Evolutionary conservation across 2,888 invertebrate genomes (phyloP).

Genomic region (Lucinisca nassula): DNA sequence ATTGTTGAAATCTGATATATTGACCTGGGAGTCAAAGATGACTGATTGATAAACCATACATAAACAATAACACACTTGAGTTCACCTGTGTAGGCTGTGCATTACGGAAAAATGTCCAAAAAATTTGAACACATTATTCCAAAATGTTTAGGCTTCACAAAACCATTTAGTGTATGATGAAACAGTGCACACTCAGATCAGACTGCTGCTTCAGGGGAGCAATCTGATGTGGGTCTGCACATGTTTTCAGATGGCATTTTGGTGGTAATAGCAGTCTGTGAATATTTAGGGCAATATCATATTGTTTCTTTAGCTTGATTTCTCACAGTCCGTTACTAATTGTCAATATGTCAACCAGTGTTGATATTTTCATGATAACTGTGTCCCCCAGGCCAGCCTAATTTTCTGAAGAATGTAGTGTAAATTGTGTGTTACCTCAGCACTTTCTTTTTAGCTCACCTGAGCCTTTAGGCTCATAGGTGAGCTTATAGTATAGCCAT

Average conservation of each 20-base stretch:
- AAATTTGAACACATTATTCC: too few species aligned
- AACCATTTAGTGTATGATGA: too few species aligned
- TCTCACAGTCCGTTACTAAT: slow-evolving; percentile 5
- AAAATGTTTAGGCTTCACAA: too few species aligned
- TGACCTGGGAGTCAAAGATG: background rate
- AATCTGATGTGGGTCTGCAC: too few species aligned
- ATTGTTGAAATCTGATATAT: background rate
- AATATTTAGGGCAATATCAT: too few species aligned
- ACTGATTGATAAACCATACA: background rate
- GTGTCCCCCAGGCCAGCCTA: slow-evolving; percentile 2
- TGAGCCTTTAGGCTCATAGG: too few species aligned
- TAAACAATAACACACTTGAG: background rate
- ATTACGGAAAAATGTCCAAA: too few species aligned
- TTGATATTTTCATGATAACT: slow-evolving; percentile 1
- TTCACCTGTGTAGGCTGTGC: background rate
- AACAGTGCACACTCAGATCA: too few species aligned
- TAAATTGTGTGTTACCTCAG: background rate
- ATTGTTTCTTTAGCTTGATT: background rate
- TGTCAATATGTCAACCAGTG: background rate
- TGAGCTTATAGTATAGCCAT: too few species aligned
- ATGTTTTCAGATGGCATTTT: too few species aligned
- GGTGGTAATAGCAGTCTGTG: too few species aligned
- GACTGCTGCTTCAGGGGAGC: too few species aligned
- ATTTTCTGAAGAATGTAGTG: background rate
- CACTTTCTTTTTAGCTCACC: background rate